These are phyloP conservation scores for Eupeodes latifasciatus DNA, from an alignment of 2,888 invertebrate genomes.

Conservation along the genomic window DNA sequence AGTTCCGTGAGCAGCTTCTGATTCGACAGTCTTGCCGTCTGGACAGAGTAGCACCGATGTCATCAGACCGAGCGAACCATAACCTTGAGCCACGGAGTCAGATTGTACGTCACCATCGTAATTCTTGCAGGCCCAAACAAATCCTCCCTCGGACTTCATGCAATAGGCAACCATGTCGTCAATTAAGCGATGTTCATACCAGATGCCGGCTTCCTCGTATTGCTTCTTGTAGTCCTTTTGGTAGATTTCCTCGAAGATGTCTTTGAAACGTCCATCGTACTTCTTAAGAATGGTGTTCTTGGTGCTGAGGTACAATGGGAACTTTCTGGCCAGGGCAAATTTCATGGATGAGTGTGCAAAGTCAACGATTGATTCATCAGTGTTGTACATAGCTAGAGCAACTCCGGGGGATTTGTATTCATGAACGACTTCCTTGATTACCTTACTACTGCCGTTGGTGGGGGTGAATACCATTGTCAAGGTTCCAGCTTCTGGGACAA, in stretches of 20 bases:
- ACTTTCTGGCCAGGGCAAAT: conserved; percentile 92
- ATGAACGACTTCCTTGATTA: conserved; percentile 91
- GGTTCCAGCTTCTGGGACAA: conserved; percentile 95
- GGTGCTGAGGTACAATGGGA: conserved; percentile 97
- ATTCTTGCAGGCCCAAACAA: conserved; percentile 99
- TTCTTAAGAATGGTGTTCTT: conserved; percentile 98
- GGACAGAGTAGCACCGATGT: conserved; percentile 98
- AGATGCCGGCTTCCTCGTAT: conserved; percentile 94
- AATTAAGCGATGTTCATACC: conserved; percentile 99
- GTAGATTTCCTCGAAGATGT: conserved; percentile 98
- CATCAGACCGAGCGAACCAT: conserved; percentile 98
- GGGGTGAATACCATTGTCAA: conserved; percentile 94
- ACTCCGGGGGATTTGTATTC: conserved; percentile 95
- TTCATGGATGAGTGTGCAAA: conserved; percentile 98
- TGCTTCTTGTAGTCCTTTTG: conserved; percentile 92
- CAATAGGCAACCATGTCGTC: conserved; percentile 99
- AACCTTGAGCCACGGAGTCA: conserved; percentile 98
- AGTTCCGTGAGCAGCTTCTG: conserved; percentile 99
- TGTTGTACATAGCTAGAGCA: conserved; percentile 98
- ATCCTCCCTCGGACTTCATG: conserved; percentile 99
- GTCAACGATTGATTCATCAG: conserved; percentile 95
- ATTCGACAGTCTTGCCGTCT: conserved; percentile 98
- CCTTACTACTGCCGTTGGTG: conserved; percentile 85
- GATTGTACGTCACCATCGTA: conserved; percentile 99
- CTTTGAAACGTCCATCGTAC: conserved; percentile 98